Base-by-base conservation (phyloP, 2,888 invertebrate genomes). In the Drosophila conformis region DNA sequence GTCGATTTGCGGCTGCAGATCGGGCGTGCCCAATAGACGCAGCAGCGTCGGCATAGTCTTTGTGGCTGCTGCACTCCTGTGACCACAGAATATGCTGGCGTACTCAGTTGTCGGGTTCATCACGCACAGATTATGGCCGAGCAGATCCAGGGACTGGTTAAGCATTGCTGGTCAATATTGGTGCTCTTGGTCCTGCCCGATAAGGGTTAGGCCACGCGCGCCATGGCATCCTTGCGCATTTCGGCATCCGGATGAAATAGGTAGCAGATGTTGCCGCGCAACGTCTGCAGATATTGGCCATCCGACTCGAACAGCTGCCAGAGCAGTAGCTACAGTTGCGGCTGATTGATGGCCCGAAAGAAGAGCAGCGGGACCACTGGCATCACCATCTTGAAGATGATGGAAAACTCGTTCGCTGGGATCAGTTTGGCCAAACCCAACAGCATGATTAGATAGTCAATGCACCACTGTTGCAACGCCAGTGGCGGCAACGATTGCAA, bases 1-100 rank as follows among this genome's bases (percentile, higher is more conserved):
- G 78, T 68, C 0, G 92, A 92, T 69, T 92, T 92, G 10, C 92
- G 91, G 90, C 38, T 91, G 91, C 4, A 92, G 68, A 59, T 91
- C 91, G 10, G 80, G 68, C 10, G 89, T 80, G 18, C 87, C 78
- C 18, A 93, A 69, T 46, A 93, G 60, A 6, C 87, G 83, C 3
- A 92, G n/a, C 25, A 93, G 67, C 35, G 91, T 83, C 4, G 81
- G 73, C 29, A 92, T 54, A 2, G 76, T 80, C 2, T 61, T 67
- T 29, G 68, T 66, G 2, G 51, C 62, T 0, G 27, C 27, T 8
- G 69, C 21, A 7, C 33, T n/a, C 2, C 71, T 52, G 61, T 27
- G 62, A 40, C 83, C 77, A 10, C 68, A 76, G 38, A 92, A 92
- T 2, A 93, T 83, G 15, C 72, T 84, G 5, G 52, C 46, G 38